A percentile compares a stretch with the other conserved stretches of the same genome.
phyloP scores from a whole-genome alignment of 2,888 invertebrate genomes.

The Plusia festucae region DNA sequence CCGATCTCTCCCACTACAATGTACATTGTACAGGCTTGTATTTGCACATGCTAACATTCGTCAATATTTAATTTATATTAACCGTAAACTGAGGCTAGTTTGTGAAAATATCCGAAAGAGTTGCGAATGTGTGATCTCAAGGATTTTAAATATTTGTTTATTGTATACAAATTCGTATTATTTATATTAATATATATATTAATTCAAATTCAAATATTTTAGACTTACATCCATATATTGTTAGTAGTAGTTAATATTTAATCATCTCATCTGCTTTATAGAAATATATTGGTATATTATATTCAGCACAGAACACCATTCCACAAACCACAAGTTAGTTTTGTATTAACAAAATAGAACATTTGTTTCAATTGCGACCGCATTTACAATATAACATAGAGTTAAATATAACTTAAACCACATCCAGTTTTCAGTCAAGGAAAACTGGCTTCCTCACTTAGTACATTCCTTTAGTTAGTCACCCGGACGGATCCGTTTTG shows the following conservation, averaged over 20 bases:
- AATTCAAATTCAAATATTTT: too few relatives aligned
- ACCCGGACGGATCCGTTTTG: conserved; percentile 33
- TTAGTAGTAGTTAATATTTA: too few relatives aligned
- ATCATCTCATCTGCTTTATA: not conserved
- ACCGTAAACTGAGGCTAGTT: conserved; percentile 7
- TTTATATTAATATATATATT: too few relatives aligned
- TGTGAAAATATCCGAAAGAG: conserved; percentile 11
- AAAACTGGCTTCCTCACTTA: conserved; percentile 64
- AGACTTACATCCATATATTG: too few relatives aligned
- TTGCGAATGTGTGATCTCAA: not conserved
- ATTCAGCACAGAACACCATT: not conserved
- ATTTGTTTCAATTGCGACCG: too few relatives aligned
- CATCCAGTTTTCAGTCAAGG: conserved; percentile 48
- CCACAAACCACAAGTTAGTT: not conserved
- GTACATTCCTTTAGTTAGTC: conserved; percentile 47
- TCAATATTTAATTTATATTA: conserved; percentile 48
- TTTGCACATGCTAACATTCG: conserved; percentile 8
- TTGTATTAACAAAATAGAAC: not conserved
- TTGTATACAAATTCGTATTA: not conserved
- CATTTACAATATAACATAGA: conserved; percentile 28
- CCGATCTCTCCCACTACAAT: conserved; percentile 14
- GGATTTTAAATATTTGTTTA: not conserved
- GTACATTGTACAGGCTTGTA: conserved; percentile 3
- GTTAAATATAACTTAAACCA: conserved; percentile 44
- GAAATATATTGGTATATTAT: not conserved